Conservation (phyloP, 1,140 invertebrate species). For the Drosophila navojoa region DNA sequence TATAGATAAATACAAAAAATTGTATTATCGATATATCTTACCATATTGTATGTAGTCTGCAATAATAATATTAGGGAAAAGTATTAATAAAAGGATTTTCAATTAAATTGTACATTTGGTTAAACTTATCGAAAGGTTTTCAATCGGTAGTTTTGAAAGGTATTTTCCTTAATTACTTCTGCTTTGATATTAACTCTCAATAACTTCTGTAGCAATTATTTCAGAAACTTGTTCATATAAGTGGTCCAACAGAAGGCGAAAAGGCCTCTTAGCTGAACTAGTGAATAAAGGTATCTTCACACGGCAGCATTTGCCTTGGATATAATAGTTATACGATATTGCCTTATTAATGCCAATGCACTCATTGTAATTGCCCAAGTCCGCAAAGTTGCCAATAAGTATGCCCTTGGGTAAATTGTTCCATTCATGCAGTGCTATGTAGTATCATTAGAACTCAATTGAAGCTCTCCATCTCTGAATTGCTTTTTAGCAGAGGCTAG, state of each 20-base stretch:
- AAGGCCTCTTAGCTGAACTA: slow-evolving; percentile 6
- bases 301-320: slow-evolving; percentile 36
- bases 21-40: too few species aligned
- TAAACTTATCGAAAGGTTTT: slow-evolving; percentile 24
- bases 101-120: slow-evolving; percentile 26
- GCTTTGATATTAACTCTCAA: slow-evolving; percentile 23
- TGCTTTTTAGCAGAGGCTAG: slow-evolving; percentile 25
- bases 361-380: slow-evolving; percentile 62
- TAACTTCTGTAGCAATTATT: slow-evolving; percentile 21
- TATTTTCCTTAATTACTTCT: slow-evolving; percentile 22
- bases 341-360: slow-evolving; percentile 35
- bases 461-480: neutral
- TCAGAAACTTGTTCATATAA: slow-evolving; percentile 45
- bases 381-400: slow-evolving; percentile 25
- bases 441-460: neutral
- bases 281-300: slow-evolving; percentile 6
- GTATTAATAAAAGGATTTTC: too few species aligned
- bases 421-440: slow-evolving; percentile 70
- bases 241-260: slow-evolving; percentile 45
- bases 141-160: slow-evolving; percentile 44
- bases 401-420: slow-evolving; percentile 42
- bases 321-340: slow-evolving; percentile 15
- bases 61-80: too few species aligned
- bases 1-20: too few species aligned
- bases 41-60: too few species aligned